Percentiles rank a stretch among this genome's conserved stretches.
Evolutionary conservation across 2,888 invertebrate genomes (phyloP).

Genomic region (Sialis lutaria): DNA sequence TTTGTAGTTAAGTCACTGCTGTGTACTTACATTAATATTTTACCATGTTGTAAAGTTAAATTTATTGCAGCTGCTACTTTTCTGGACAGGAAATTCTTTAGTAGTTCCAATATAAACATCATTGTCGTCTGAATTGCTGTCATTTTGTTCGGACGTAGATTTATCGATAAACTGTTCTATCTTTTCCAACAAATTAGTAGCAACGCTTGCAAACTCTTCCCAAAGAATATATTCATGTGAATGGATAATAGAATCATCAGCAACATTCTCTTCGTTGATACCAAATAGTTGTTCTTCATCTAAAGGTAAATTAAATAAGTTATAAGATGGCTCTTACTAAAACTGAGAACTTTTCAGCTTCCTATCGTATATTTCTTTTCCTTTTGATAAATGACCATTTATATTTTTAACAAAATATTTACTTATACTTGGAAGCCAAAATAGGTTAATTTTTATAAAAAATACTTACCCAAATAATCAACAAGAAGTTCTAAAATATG

Average conservation of each 20-base stretch:
- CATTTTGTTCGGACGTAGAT: slow-evolving; percentile 16
- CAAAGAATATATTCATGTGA: slow-evolving; percentile 32
- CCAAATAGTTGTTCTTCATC: slow-evolving; percentile 41
- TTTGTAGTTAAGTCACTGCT: too few species aligned
- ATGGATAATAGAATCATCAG: slow-evolving; percentile 20
- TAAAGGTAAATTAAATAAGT: slow-evolving; percentile 12
- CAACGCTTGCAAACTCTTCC: slow-evolving; percentile 61
- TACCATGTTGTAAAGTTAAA: too few species aligned
- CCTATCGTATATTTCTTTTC: not conserved
- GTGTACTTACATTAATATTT: too few species aligned
- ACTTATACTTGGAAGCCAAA: not conserved
- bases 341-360: not conserved
- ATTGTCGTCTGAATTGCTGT: slow-evolving; percentile 13
- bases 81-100: too few species aligned
- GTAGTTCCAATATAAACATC: slow-evolving; percentile 7
- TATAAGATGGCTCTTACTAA: not conserved
- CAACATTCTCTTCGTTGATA: slow-evolving; percentile 21
- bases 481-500: slow-evolving; percentile 32
- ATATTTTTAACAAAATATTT: not conserved
- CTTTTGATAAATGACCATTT: not conserved
- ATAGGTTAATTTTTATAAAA: not conserved
- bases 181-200: slow-evolving; percentile 52
- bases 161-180: slow-evolving; percentile 29
- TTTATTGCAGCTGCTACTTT: too few species aligned
- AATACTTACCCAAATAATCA: slow-evolving; percentile 29